These are phyloP conservation scores for Desoria tigrina DNA, from an alignment of 2,888 invertebrate species.

Conservation along the genomic window DNA sequence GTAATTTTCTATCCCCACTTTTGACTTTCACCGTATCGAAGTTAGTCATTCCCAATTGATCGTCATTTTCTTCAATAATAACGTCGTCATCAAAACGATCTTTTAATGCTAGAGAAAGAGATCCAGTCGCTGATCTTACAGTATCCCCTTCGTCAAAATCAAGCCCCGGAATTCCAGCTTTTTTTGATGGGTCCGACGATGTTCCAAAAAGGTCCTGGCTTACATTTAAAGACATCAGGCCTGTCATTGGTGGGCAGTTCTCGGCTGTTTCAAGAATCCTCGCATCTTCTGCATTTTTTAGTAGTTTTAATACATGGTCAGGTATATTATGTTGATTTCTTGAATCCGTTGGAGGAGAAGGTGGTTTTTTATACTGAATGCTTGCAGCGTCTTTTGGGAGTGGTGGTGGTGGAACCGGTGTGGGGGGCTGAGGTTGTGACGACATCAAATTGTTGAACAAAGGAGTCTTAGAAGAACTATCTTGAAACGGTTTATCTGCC, in stretches of 20 bases:
- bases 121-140: neutral
- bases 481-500: conserved; percentile 14
- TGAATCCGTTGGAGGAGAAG: conserved; percentile 16
- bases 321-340: conserved; percentile 22
- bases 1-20: conserved; percentile 1
- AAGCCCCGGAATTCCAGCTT: conserved; percentile 35
- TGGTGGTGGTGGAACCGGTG: conserved; percentile 26
- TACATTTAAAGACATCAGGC: conserved; percentile 30
- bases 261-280: conserved; percentile 7
- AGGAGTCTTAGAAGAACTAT: conserved; percentile 4
- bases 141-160: conserved; percentile 8
- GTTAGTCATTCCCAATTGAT: neutral
- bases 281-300: conserved; percentile 13
- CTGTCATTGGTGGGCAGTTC: conserved; percentile 4
- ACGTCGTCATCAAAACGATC: too few relatives aligned
- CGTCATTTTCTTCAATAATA: neutral
- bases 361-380: neutral
- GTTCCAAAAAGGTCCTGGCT: conserved; percentile 38
- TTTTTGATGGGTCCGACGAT: neutral
- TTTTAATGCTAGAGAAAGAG: neutral
- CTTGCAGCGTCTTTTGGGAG: conserved; percentile 5
- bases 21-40: neutral
- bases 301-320: conserved; percentile 5
- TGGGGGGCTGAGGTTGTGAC: conserved; percentile 2
- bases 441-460: conserved; percentile 2